phyloP scores from a whole-genome alignment of 2,888 invertebrate genomes.

The Andrena dorsata region DNA sequence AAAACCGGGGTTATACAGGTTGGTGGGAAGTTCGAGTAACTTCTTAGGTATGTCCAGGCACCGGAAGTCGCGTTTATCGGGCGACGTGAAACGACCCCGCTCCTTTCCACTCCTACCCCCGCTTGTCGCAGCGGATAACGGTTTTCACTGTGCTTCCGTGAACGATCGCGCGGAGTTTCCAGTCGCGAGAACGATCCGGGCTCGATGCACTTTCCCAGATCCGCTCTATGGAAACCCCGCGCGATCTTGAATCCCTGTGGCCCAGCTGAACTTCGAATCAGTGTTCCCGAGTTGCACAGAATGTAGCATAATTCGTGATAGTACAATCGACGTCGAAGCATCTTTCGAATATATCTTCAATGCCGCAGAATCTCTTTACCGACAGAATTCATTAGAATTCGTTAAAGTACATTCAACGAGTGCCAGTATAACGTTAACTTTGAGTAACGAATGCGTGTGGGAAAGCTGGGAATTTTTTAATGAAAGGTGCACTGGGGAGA shows the following conservation, averaged over 20 bases:
- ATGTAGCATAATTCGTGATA: too few species aligned
- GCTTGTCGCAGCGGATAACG: constrained; percentile 32
- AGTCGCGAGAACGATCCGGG: background rate
- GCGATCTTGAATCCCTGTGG: background rate
- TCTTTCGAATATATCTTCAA: too few species aligned
- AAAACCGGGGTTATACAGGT: constrained; percentile 90
- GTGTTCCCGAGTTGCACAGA: background rate
- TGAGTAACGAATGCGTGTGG: background rate
- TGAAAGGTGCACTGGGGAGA: background rate
- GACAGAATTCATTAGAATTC: background rate
- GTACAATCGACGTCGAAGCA: too few species aligned
- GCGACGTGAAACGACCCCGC: background rate
- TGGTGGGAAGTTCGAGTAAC: constrained; percentile 71
- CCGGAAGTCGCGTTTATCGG: constrained; percentile 49
- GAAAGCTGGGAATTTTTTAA: background rate
- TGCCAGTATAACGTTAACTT: background rate
- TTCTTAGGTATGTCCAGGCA: constrained; percentile 32
- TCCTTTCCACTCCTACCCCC: background rate
- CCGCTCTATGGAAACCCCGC: background rate
- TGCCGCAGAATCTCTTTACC: too few species aligned
- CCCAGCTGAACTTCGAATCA: background rate
- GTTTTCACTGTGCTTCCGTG: constrained; percentile 16
- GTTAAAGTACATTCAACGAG: background rate
- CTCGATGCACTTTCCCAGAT: background rate
- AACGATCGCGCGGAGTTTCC: background rate